Evolutionary conservation across 2,113 vertebrate genomes (phyloP).

Genomic region (Nothoprocta pentlandii): DNA sequence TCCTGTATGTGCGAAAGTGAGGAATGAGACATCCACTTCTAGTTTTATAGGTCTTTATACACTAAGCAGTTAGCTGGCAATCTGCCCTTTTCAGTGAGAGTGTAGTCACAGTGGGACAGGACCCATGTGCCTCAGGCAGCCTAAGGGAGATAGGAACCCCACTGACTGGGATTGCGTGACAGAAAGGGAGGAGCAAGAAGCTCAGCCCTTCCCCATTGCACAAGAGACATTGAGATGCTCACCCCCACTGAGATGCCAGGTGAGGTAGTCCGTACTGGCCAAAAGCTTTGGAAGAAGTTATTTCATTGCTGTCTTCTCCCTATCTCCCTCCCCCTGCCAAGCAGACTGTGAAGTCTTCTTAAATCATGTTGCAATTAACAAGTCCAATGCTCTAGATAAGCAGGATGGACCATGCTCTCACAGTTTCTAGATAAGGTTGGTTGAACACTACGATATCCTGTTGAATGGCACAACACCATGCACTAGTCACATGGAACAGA

Average conservation of each 20-base stretch:
- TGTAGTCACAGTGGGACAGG: not conserved
- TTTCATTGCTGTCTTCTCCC: not conserved
- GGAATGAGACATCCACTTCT: not conserved
- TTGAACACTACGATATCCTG: not conserved
- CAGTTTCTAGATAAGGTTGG: not conserved
- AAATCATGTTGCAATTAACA: not conserved
- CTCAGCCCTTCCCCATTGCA: not conserved
- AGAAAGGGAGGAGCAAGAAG: not conserved
- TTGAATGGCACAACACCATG: not conserved
- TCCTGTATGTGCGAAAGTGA: not conserved
- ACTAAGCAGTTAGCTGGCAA: not conserved
- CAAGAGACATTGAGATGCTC: not conserved
- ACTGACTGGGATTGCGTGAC: not conserved
- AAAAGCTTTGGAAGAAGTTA: not conserved
- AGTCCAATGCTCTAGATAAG: not conserved
- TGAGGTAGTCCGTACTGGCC: not conserved
- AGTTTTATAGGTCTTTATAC: not conserved
- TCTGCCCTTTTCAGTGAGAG: not conserved
- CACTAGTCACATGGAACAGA: not conserved
- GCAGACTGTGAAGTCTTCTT: not conserved
- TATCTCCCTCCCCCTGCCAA: not conserved
- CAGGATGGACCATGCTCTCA: not conserved
- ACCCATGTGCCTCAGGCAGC: not conserved
- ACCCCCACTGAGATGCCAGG: accelerated
- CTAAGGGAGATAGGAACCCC: not conserved